Percentiles rank a stretch among this genome's conserved stretches.
Evolutionary conservation across 2,888 invertebrate genomes (phyloP).

Genomic region (Slavum lentiscoides): DNA sequence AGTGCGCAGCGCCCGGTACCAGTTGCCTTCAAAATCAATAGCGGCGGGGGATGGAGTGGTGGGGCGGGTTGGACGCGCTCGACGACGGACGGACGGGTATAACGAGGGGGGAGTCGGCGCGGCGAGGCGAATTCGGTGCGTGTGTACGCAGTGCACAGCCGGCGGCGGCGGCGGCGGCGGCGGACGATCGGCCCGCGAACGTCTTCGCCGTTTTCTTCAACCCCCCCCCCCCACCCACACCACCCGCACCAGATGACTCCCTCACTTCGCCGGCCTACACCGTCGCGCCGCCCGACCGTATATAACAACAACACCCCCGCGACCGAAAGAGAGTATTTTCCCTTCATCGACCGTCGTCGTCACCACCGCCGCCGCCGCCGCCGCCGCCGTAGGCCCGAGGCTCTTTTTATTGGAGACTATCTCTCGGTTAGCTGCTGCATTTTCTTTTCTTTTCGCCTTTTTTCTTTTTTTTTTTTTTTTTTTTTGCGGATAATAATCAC

Average conservation of each 20-base stretch:
- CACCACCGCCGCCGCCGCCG: conserved; percentile 7
- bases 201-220: conserved; percentile 49
- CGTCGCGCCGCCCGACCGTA: background rate
- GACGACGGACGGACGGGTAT: background rate
- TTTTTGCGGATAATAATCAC: conserved; percentile 32
- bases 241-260: background rate
- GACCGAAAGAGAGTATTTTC: conserved; percentile 33
- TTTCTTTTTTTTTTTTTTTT: background rate
- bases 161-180: conserved; percentile 5
- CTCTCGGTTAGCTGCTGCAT: conserved; percentile 29
- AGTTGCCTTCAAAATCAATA: conserved; percentile 54
- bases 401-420: conserved; percentile 40
- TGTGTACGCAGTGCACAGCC: background rate
- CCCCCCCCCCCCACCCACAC: background rate
- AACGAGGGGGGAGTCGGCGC: no score
- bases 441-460: background rate
- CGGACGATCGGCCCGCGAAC: conserved; percentile 45
- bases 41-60: conserved; percentile 25
- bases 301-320: conserved; percentile 2
- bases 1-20: conserved; percentile 53
- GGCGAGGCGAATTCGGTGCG: no score
- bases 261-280: background rate
- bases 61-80: background rate
- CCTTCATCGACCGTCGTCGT: conserved; percentile 20
- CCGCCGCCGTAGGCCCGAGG: conserved; percentile 20